Base-by-base conservation (phyloP, 35 echinoderm and acorn worm genomes). In the Chiridota heheva region DNA sequence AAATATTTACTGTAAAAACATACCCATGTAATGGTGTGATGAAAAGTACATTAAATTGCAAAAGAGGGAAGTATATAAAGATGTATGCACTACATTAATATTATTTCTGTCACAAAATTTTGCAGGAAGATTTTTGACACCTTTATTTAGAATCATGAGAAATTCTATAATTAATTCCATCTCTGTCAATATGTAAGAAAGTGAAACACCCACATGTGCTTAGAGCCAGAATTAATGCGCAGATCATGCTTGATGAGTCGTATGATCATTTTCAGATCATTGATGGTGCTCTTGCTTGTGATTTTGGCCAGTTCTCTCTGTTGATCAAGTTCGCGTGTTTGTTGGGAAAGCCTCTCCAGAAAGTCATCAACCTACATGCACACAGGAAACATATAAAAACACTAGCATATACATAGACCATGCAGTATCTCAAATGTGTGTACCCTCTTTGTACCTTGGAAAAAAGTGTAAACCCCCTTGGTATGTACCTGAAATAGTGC, bases 151-250 rank as follows among this genome's bases (percentile, higher is more conserved):
- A n/a, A n/a, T n/a, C n/a, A n/a, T n/a, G n/a, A n/a, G n/a, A n/a
- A n/a, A n/a, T n/a, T n/a, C n/a, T n/a, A n/a, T n/a, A n/a, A n/a
- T n/a, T n/a, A n/a, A n/a, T n/a, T n/a, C n/a, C n/a, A n/a, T n/a
- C n/a, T n/a, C n/a, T n/a, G n/a, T n/a, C n/a, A n/a, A n/a, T n/a
- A n/a, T n/a, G n/a, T n/a, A n/a, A n/a, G n/a, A n/a, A n/a, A n/a
- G n/a, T n/a, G n/a, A n/a, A n/a, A 22, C 24, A 92, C 90, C 79
- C 48, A 98, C 95, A 97, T 98, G 89, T 98, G 95, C 44, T 98
- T 98, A 3, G 95, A 90, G 20, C 95, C 95, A 8, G 95, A 69
- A 61, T 92, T 98, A 58, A 98, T 98, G 24, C 95, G 66, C n/a
- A 98, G 45, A 36, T 97, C 95, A 56, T 98, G 95, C 69, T 92